Base-by-base conservation (phyloP, 2,888 invertebrate genomes). In the Macrophya annulata region DNA sequence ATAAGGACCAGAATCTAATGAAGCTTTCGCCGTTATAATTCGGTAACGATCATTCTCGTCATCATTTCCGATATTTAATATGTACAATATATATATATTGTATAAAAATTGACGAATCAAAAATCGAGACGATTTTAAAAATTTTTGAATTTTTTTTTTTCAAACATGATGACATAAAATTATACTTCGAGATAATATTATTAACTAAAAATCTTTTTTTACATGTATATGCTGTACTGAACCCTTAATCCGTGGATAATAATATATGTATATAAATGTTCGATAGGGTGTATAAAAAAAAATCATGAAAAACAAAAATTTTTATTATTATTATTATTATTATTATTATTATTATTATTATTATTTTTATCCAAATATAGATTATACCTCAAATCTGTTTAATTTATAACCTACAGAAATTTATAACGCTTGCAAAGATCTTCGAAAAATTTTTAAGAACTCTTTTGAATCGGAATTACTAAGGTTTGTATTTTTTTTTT, bases 21-120 rank as follows among this genome's bases (percentile, higher is more conserved):
- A 91, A 91, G 88, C 87, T 92, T 45, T 92, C 92, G 37, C 92
- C 91, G 15, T 88, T 92, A 59, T 92, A 89, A 89, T 37, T 6
- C 21, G 25, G 5, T 12, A 17, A 21, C 3, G 17, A 31, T 37
- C 43, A 40, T 48, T 12, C 2, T 12, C 45, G 45, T 12, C 9
- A 12, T 48, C 12, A 48, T 48, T 48, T 3, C 31, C 31, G 31
- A 31, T 2, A 31, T 31, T 2, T 31, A 31, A 31, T 31, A 31
- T 31, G 3, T 31, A 31, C 1, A 31, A 31, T 31, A 31, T 31
- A 31, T 31, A 31, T 31, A 31, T 31, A 31, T 17, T 31, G 3
- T 31, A 31, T 17, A 51, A 17, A 15, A 17, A 17, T 15, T 51
- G 17, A 17, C 51, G 51, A 51, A 15, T 48, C 51, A 17, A 51